These are phyloP conservation scores for Fistularia tabacaria DNA, from an alignment of 2,797 vertebrate species.

Conservation along the genomic window DNA sequence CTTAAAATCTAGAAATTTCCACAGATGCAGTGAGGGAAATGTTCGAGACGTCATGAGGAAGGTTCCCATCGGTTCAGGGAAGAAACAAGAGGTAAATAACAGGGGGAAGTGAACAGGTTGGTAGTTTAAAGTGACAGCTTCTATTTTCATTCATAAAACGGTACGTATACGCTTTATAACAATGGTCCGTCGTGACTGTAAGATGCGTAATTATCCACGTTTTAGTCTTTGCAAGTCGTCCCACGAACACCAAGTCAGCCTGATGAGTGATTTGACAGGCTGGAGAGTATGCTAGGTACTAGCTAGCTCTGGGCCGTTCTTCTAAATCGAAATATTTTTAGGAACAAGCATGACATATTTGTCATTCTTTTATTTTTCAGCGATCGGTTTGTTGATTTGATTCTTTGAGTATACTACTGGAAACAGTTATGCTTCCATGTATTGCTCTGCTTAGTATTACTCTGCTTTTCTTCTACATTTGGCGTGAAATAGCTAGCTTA, in stretches of 20 bases:
- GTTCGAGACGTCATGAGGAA: slow-evolving; percentile 34
- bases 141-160: slow-evolving; percentile 14
- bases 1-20: neutral
- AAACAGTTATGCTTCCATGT: too few relatives aligned
- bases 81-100: slow-evolving; percentile 27
- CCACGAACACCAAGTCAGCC: neutral
- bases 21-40: neutral
- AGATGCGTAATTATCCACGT: neutral
- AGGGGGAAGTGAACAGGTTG: slow-evolving; percentile 49
- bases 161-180: too few relatives aligned
- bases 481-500: slow-evolving; percentile 37
- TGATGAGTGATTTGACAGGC: slow-evolving; percentile 9
- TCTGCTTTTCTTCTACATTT: neutral
- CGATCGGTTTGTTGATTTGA: too few relatives aligned
- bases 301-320: slow-evolving; percentile 23
- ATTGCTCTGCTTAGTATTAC: neutral
- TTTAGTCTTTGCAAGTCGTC: neutral
- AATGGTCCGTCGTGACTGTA: neutral
- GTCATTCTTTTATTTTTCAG: neutral
- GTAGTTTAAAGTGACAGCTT: slow-evolving; percentile 70
- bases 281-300: slow-evolving; percentile 29
- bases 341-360: neutral
- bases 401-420: too few relatives aligned
- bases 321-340: slow-evolving; percentile 4
- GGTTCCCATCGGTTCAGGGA: slow-evolving; percentile 43